Conservation (phyloP, 2,888 invertebrate species). For the Drosophila yooni region DNA sequence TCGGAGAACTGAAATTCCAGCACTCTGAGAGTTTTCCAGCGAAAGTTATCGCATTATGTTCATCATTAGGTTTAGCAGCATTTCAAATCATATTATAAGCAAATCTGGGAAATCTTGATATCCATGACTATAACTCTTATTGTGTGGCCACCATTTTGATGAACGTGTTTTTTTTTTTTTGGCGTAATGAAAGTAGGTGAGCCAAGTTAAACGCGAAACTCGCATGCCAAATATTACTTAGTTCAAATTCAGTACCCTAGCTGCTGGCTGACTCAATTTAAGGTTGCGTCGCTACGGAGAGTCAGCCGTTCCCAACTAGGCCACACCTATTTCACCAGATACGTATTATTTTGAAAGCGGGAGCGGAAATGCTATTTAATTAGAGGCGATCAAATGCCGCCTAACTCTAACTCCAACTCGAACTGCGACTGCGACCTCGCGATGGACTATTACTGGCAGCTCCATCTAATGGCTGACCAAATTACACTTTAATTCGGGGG, state of each 20-base stretch:
- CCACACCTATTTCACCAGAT: conserved; percentile 65
- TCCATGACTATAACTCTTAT: neutral
- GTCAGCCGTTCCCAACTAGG: conserved; percentile 50
- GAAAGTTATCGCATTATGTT: conserved; percentile 31
- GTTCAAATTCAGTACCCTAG: conserved; percentile 25
- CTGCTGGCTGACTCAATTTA: conserved; percentile 23
- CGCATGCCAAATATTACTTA: conserved; percentile 27
- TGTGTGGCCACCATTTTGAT: neutral
- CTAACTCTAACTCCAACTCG: conserved; percentile 18
- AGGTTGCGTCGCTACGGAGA: conserved; percentile 15
- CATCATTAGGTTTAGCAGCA: neutral
- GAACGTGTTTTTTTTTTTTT: neutral
- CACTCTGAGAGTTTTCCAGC: conserved; percentile 24
- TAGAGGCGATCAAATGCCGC: conserved; percentile 78
- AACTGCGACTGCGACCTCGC: conserved; percentile 28
- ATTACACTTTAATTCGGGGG: conserved; percentile 78
- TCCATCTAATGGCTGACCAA: conserved; percentile 74
- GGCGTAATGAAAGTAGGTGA: conserved; percentile 16
- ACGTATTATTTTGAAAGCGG: conserved; percentile 69
- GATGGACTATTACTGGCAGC: conserved; percentile 39
- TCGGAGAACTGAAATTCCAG: conserved; percentile 4
- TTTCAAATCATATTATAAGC: neutral
- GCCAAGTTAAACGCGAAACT: conserved; percentile 32
- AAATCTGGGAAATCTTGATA: neutral
- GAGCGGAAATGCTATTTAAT: conserved; percentile 80